Percentiles rank a stretch among this genome's conserved stretches.
Evolutionary conservation across 2,797 vertebrate species (phyloP).

Genomic region (Gephyroberyx darwinii): DNA sequence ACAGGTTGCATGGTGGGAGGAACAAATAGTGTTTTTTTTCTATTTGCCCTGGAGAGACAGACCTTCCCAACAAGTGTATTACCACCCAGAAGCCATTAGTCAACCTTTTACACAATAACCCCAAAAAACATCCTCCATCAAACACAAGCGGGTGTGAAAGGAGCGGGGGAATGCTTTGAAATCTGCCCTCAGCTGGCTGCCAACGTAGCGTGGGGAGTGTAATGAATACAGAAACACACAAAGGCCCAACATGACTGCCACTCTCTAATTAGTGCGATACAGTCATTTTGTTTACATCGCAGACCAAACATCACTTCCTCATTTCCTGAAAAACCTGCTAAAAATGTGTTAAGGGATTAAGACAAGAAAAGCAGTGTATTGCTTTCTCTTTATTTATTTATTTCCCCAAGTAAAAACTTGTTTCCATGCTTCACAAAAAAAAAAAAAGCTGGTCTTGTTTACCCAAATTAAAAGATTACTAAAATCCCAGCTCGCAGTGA

Average conservation of each 20-base stretch:
- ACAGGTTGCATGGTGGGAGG: background rate
- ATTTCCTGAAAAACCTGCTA: slow-evolving; percentile 28
- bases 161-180: slow-evolving; percentile 58
- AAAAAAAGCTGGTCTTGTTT: slow-evolving; percentile 38
- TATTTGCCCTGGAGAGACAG: slow-evolving; percentile 45
- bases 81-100: slow-evolving; percentile 55
- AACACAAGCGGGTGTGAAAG: slow-evolving; percentile 56
- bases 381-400: slow-evolving; percentile 24
- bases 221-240: slow-evolving; percentile 58
- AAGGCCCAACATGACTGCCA: slow-evolving; percentile 50
- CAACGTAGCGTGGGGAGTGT: slow-evolving; percentile 35
- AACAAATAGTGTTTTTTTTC: slow-evolving; percentile 28
- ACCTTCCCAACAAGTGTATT: slow-evolving; percentile 18
- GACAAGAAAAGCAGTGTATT: slow-evolving; percentile 5
- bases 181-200: slow-evolving; percentile 61
- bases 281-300: slow-evolving; percentile 52
- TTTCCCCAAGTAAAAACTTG: slow-evolving; percentile 21
- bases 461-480: slow-evolving; percentile 61
- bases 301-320: slow-evolving; percentile 40
- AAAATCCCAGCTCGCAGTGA: slow-evolving; percentile 49
- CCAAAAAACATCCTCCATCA: slow-evolving; percentile 60
- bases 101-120: slow-evolving; percentile 49
- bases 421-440: slow-evolving; percentile 14
- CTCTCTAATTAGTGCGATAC: slow-evolving; percentile 66
- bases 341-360: slow-evolving; percentile 35